Percentiles rank a stretch among this genome's conserved stretches.
Evolutionary conservation across 2,888 invertebrate species (phyloP).

Genomic region (Drosophila suboccidentalis): DNA sequence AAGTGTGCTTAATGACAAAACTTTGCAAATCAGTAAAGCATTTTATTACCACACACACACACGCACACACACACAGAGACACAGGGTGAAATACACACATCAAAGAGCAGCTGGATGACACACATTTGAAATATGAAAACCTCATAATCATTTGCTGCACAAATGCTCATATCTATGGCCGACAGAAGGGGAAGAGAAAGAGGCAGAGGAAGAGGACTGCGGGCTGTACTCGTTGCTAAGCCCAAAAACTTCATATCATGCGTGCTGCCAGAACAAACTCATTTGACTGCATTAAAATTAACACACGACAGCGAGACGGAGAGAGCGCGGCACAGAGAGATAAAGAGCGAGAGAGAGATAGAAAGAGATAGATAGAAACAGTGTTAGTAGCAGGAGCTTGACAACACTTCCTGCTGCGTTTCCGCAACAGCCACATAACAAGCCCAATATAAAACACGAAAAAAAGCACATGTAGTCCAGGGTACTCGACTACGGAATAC

Average conservation of each 20-base stretch:
- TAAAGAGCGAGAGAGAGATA: neutral
- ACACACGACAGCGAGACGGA: conserved; percentile 14
- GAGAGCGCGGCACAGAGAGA: neutral
- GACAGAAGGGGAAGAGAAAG: neutral
- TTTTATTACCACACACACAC: conserved; percentile 63
- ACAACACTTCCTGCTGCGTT: conserved; percentile 62
- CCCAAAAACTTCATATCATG: conserved; percentile 62
- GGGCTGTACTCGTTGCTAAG: conserved; percentile 14
- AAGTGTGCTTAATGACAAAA: conserved; percentile 77
- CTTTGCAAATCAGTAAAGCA: conserved; percentile 73
- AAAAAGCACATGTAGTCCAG: neutral
- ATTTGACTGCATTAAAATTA: conserved; percentile 69
- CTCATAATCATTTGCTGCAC: conserved; percentile 71
- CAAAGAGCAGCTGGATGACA: conserved; percentile 44
- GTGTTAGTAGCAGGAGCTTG: conserved; percentile 3
- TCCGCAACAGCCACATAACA: conserved; percentile 35
- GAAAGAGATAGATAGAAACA: neutral
- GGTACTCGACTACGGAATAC: neutral
- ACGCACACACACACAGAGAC: conserved; percentile 31
- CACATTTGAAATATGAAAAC: conserved; percentile 58
- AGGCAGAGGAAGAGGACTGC: neutral
- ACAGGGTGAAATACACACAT: conserved; percentile 14
- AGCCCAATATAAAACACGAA: conserved; percentile 15
- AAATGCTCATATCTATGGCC: conserved; percentile 27
- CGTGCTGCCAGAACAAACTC: conserved; percentile 57